Percentiles rank a stretch among this genome's conserved stretches.
phyloP scores from a whole-genome alignment of 2,888 invertebrate genomes.

The Plusia festucae region DNA sequence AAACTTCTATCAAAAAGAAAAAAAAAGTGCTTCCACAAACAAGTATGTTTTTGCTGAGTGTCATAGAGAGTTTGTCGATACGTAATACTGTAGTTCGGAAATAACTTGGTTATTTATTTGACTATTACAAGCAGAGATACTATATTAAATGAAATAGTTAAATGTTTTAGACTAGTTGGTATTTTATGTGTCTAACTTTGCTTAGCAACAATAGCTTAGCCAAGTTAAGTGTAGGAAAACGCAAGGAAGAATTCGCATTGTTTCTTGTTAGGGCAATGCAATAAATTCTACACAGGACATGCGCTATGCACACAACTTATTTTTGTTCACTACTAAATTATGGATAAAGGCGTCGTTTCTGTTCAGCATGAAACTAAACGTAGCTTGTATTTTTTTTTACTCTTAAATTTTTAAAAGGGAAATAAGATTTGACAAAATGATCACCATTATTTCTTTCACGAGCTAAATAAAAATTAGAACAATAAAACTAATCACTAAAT shows the following conservation, averaged over 20 bases:
- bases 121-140: too few species aligned
- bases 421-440: too few species aligned
- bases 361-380: neutral
- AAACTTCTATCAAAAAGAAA: too few species aligned
- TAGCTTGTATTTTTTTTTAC: neutral
- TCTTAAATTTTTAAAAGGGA: too few species aligned
- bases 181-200: neutral
- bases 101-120: too few species aligned
- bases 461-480: too few species aligned
- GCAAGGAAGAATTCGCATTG: slow-evolving; percentile 45
- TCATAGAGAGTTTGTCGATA: too few species aligned
- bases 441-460: too few species aligned
- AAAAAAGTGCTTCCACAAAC: too few species aligned
- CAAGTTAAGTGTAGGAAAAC: slow-evolving; percentile 22
- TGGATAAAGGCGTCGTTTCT: slow-evolving; percentile 20
- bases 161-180: neutral
- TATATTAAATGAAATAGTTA: neutral
- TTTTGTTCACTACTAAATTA: slow-evolving; percentile 37
- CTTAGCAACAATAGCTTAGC: neutral
- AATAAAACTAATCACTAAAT: too few species aligned
- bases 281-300: slow-evolving; percentile 48
- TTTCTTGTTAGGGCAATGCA: slow-evolving; percentile 49
- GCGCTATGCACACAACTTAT: slow-evolving; percentile 44
- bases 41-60: too few species aligned
- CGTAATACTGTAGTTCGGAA: too few species aligned